Percentiles rank a stretch among this genome's conserved stretches.
Conservation (phyloP, 2,113 vertebrate species). For the Tauraco erythrolophus region DNA sequence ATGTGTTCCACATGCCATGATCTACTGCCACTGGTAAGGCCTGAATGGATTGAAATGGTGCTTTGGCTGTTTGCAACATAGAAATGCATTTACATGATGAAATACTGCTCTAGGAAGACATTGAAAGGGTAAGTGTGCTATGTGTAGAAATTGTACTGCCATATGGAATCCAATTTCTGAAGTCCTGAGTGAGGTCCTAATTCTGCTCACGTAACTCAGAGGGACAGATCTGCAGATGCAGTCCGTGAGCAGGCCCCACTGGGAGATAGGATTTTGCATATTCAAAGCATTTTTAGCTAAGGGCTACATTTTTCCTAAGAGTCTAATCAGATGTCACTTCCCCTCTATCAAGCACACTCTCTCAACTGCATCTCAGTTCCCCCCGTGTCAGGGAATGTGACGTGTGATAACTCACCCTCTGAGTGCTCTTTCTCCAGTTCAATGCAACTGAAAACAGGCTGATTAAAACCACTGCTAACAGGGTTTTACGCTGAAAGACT, state of each 20-base stretch:
- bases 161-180: neutral
- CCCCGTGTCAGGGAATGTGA: neutral
- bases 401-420: neutral
- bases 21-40: neutral
- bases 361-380: neutral
- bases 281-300: neutral
- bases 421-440: neutral
- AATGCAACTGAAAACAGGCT: neutral
- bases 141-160: neutral
- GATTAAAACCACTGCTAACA: neutral
- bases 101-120: neutral
- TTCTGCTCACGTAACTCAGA: neutral
- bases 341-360: neutral
- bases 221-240: too few relatives aligned
- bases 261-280: neutral
- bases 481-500: neutral
- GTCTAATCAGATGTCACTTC: neutral
- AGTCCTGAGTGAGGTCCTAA: neutral
- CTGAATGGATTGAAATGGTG: accelerated
- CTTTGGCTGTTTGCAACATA: neutral
- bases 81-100: neutral
- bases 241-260: neutral
- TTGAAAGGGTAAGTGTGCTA: neutral
- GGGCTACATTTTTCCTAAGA: neutral
- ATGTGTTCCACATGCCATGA: neutral